Evolutionary conservation across 1,140 invertebrate genomes (phyloP), one percentile per base, ranked within the genome.

Genomic region (Apis florea): DNA sequence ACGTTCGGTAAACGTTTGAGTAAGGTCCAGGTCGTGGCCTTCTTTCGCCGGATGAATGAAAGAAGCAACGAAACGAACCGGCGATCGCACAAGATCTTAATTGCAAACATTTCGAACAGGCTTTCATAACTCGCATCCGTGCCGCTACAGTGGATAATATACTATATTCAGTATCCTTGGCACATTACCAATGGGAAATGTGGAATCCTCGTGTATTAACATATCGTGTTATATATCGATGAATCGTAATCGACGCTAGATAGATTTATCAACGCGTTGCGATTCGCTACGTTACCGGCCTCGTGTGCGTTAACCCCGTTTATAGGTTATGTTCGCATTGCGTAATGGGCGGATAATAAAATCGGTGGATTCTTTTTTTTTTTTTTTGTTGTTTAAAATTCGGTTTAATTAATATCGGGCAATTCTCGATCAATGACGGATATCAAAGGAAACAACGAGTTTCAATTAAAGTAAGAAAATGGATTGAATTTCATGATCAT

Each of bases 111-210:
- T 66, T 40, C 31, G 51, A 51, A 59, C 66, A 5, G 49, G 49
- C 69, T 64, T 64, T 79, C 78, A 54, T 59, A n/a, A 72, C 13
- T 12, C 49, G 54, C 31, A 51, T 51, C 58, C 51, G 40, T 59
- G 61, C 13, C n/a, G 17, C n/a, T 54, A 31, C 26, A 24, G n/a
- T 24, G 17, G 77, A 53, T 31, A 4, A 53, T 31, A 4, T 31
- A 40, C 31, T n/a, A 51, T 24, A 54, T 72, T 74, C 72, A 26
- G 31, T 53, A 40, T 51, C 40, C 40, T 66, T 75, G 79, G 79
- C 72, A 75, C 71, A 49, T 59, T 81, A 74, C 79, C 79, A 81
- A 81, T 67, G 61, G 72, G 71, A 68, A 81, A 53, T 63, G 63
- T 4, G 54, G 71, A 67, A 81, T 81, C 72, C 49, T 54, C 53